These are phyloP conservation scores for Apoderus coryli DNA, from an alignment of 2,888 invertebrate genomes.

Conservation along the genomic window DNA sequence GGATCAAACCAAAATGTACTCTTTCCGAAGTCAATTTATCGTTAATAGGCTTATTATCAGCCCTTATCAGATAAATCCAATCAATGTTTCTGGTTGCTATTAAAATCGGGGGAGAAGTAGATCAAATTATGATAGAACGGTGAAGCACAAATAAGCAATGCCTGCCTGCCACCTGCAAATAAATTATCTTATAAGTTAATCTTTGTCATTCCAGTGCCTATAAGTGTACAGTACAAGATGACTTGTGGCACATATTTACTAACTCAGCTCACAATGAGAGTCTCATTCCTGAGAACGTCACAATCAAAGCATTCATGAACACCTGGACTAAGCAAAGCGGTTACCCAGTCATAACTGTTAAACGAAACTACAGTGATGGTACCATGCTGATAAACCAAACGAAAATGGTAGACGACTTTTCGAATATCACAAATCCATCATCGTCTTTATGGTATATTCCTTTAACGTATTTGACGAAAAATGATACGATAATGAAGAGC, in stretches of 20 bases:
- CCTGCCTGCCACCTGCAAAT: too few species aligned
- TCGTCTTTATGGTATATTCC: constrained; percentile 43
- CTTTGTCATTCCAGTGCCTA: constrained; percentile 39
- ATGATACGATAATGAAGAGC: constrained; percentile 16
- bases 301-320: constrained; percentile 48
- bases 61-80: too few species aligned
- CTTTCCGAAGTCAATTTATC: too few species aligned
- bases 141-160: too few species aligned
- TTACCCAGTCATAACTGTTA: constrained; percentile 48
- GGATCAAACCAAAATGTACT: too few species aligned
- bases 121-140: too few species aligned
- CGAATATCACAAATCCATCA: constrained; percentile 16
- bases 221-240: constrained; percentile 46
- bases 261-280: constrained; percentile 22
- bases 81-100: too few species aligned
- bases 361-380: constrained; percentile 34
- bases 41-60: too few species aligned
- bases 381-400: constrained; percentile 35
- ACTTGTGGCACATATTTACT: constrained; percentile 47
- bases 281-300: constrained; percentile 31
- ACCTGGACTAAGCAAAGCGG: constrained; percentile 60
- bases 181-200: too few species aligned
- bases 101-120: too few species aligned
- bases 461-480: constrained; percentile 34
- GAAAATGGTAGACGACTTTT: constrained; percentile 24